Base-by-base conservation (phyloP, 2,797 vertebrate genomes). In the Jordanella pulchra region DNA sequence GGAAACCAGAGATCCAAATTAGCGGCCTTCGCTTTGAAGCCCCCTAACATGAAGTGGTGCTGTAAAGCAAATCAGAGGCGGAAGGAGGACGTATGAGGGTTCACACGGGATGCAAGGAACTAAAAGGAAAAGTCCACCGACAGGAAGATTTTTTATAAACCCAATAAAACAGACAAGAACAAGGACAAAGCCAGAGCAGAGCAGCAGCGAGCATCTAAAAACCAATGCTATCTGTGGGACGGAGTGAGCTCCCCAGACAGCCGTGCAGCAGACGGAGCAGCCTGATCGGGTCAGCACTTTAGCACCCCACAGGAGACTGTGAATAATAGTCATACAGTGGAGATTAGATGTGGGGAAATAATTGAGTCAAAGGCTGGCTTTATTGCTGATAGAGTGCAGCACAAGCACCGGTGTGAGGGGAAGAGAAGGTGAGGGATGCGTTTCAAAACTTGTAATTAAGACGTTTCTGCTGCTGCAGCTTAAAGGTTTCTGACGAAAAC, bases 261-360 rank as follows among this genome's bases (percentile, higher is more conserved):
- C 68, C 64, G 42, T 80, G 80, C 21, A 80, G 72, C 71, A 88
- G 78, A 80, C 74, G 42, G 81, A 73, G 81, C 76, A 1, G 68
- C 58, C 82, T 58, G 78, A 72, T 66, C 60, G 73, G 85, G 83
- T 89, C 83, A 84, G 83, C 86, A 79, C 70, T 90, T 88, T 71
- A 87, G 67, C 77, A 72, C 66, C 35, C 67, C 61, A 28, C 80
- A 1, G 79, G 77, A 86, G 84, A 76, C n/a, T 9, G 45, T 27
- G 53, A 79, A 56, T 83, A 87, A 87, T 71, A 71, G 74, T 75
- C 53, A 39, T 58, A 28, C 72, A 55, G 77, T 80, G 68, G 77
- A 84, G 75, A 84, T 68, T 72, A 84, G 74, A 72, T 45, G 56
- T 28, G 67, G 53, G 72, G 77, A 53, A 51, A 78, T 66, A 70